phyloP scores from a whole-genome alignment of 2,797 vertebrate species.

The Schizopygopsis malacanthus region DNA sequence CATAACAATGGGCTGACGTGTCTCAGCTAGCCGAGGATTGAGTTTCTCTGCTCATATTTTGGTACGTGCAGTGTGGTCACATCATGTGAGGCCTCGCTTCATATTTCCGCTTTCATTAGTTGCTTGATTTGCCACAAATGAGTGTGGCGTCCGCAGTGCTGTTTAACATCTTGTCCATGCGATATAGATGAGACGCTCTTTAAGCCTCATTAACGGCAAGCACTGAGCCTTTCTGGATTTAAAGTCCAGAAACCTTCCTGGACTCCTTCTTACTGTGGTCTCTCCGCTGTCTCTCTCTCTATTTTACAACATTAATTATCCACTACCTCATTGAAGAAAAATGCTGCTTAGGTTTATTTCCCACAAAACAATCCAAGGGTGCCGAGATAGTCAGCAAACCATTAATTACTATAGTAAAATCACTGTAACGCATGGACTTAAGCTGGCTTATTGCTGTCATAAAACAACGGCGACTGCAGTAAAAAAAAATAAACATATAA shows the following conservation, averaged over 20 bases:
- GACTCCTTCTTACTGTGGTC: slow-evolving; percentile 10
- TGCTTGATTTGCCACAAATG: slow-evolving; percentile 74
- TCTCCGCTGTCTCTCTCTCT: slow-evolving; percentile 21
- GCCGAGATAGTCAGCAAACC: slow-evolving; percentile 62
- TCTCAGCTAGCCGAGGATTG: slow-evolving; percentile 12
- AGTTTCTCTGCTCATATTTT: slow-evolving; percentile 60
- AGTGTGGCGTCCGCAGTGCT: slow-evolving; percentile 61
- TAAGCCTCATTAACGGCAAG: slow-evolving; percentile 36
- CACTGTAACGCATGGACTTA: neutral
- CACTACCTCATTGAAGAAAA: slow-evolving; percentile 79
- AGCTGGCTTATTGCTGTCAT: neutral
- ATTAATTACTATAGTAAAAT: slow-evolving; percentile 55
- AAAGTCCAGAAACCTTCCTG: neutral
- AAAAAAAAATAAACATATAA: neutral
- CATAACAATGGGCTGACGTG: slow-evolving; percentile 37
- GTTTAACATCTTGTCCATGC: slow-evolving; percentile 50
- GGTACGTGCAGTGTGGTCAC: slow-evolving; percentile 64
- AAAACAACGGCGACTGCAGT: neutral
- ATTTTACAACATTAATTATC: slow-evolving; percentile 72
- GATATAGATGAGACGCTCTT: slow-evolving; percentile 19
- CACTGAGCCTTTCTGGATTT: slow-evolving; percentile 25
- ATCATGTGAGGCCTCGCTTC: slow-evolving; percentile 72
- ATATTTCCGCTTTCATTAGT: slow-evolving; percentile 71
- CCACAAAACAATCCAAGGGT: slow-evolving; percentile 69
- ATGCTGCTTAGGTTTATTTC: slow-evolving; percentile 71